Evolutionary conservation across 2,113 vertebrate genomes (phyloP), one percentile per base, ranked within the genome.

Genomic region (Psittacus erithacus): DNA sequence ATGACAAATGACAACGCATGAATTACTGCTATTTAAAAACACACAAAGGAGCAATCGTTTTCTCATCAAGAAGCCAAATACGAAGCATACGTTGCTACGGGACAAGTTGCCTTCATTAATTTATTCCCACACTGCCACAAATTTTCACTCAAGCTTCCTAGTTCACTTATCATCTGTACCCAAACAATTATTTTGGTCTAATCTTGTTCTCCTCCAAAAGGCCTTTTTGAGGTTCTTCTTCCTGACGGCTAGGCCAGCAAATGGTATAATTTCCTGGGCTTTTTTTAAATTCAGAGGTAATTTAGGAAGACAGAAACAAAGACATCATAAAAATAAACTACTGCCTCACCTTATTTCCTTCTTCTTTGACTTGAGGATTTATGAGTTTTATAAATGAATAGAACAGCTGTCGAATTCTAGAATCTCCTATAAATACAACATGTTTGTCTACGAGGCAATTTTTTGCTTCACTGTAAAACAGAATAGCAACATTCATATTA

Each of bases 351-450:
- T 99, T 99, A 95, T 97, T 99, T 96, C 98, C 99, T 94, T 99
- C 98, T 96, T 99, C 99, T 97, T 97, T 99, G 92, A 97, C 95
- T 63, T 98, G 98, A 44, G 99, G 98, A 89, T 99, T 98, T 87
- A 99, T 98, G 82, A 99, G 98, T 97, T 99, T 99, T 95, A 99
- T 90, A 95, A 99, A 99, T 43, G 99, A 98, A 95, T 99, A 99
- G 96, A 99, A 99, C 11, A 99, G 97, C 85, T 99, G 99, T 69
- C 99, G 98, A 93, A 99, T 99, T 97, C 99, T 98, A 93, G 99
- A 99, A 96, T 99, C 99, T 85, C 99, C 99, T 65, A 99, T 86
- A 97, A 99, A 99, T 68, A 98, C 98, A 94, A 99, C 96, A 33
- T 97, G 98, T 96, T 99, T 99, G 95, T 98, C 97, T 96, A 97